Evolutionary conservation across 64 coral and sea anemone genomes (phyloP), one percentile per base, ranked within the genome.

Genomic region (Stichodactyla mertensii): DNA sequence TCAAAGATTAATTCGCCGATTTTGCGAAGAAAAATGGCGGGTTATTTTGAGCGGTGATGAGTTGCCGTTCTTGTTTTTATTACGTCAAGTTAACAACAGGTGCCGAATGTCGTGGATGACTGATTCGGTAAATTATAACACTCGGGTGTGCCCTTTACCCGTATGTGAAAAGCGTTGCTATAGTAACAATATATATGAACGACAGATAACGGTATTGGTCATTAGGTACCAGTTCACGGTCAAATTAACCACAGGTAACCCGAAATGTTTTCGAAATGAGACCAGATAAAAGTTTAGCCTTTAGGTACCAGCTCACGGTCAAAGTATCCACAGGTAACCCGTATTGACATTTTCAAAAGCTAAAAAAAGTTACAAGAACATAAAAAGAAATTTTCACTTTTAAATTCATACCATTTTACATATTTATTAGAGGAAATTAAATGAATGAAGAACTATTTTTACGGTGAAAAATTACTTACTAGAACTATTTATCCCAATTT

Each of bases 61-160:
- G n/a, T 81, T 81, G 78, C 14, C 19, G 36, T 23, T 52, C 16
- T 52, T 81, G 78, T 81, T 81, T 5, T 51, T 81, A 81, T 81
- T 81, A 81, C 78, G 78, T 81, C 78, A 81, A 81, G 52, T 18
- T 81, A 19, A 52, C 78, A n/a, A 53, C 78, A 81, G 78, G 78
- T 81, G 12, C 16, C 26, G 4, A 7, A 6, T 81, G 78, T 26
- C 78, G 78, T 81, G 78, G 78, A 18, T 53, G 16, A 81, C 78
- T 81, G 52, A 81, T 81, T 81, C 53, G 10, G 78, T 81, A 53
- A 81, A 81, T 81, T 81, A 81, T 81, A 54, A 53, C 78, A 81
- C 14, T 20, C 14, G 51, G 78, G 78, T 8, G 16, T 19, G 36
- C 51, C 51, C 78, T 55, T 81, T 81, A 81, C 78, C 53, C 69